Base-by-base conservation (phyloP, 1,140 invertebrate genomes). In the Eupristina koningsbergeri region DNA sequence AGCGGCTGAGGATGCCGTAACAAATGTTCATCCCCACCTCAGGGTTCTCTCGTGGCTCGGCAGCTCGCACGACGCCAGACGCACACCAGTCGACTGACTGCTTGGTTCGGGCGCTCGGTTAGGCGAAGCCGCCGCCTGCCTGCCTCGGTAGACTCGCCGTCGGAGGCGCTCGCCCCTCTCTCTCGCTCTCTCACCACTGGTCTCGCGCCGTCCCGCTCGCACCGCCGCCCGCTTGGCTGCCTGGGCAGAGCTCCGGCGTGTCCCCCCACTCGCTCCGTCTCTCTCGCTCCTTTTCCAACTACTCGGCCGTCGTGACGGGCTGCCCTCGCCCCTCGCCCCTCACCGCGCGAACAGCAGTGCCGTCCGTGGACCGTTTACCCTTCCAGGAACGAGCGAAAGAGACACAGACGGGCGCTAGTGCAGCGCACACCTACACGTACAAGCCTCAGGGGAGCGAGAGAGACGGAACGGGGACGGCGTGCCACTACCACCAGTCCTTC, bases 1-100 rank as follows among this genome's bases (percentile, higher is more conserved):
- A 39, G 22, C 41, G 47, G 45, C n/a, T 47, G 89, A 89, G 87
- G 91, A 91, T 92, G 90, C 91, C 89, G 90, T 91, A 92, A 91
- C 91, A 91, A 90, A 91, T 41, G 41, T 90, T 88, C 88, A 90
- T 89, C 90, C 90, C 91, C 89, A 75, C 73, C 73, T 45, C 45
- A 3, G 41, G 29, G 26, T 75, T 3, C n/a, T 31, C 88, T 87
- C 83, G 76, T 80, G 85, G 85, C 84, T 83, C 82, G 85, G 86
- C 89, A 89, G 88, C 89, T 86, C 89, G 89, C 74, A 85, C 86
- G 19, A 77, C 74, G 29, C 81, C 81, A 69, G 45, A 83, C 81
- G 81, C 63, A 71, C 45, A 83, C 81, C 81, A 83, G 76, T 61
- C 82, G 82, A 83, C 82, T 79, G 82, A 83, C 82, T 83, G 82